Conservation (phyloP, 23 tunicate genomes). For the Trididemnum nubilum region DNA sequence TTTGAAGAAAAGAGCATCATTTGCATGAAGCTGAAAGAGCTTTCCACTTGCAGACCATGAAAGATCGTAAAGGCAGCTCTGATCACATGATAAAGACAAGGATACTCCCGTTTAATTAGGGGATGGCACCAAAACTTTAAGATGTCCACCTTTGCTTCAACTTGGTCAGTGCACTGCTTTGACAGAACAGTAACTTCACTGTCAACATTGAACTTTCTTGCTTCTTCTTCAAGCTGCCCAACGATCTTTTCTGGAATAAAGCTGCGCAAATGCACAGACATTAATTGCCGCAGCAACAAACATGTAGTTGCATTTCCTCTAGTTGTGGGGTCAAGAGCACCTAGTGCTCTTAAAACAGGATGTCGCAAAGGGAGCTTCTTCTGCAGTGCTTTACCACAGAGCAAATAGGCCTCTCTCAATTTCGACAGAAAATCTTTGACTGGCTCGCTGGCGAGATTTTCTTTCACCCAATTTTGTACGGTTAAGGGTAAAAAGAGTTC, state of each 20-base stretch:
- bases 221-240: not conserved
- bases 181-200: not conserved
- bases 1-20: not conserved
- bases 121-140: conserved; percentile 1
- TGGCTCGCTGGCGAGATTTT: not conserved
- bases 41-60: conserved; percentile 23
- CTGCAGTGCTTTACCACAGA: not conserved
- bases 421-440: not conserved
- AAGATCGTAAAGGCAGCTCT: not conserved
- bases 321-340: not conserved
- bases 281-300: not conserved
- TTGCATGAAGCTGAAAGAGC: not conserved
- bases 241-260: not conserved
- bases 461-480: not conserved
- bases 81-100: not conserved
- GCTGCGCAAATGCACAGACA: conserved; percentile 1
- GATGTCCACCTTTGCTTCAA: not conserved
- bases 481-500: not conserved
- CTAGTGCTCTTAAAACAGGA: not conserved
- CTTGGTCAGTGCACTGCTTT: not conserved
- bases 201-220: not conserved
- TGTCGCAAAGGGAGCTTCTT: not conserved
- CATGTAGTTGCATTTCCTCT: not conserved
- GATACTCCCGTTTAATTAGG: not conserved
- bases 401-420: not conserved